Base-by-base conservation (phyloP, 2,888 invertebrate species). In the Eupelmus urozonus region DNA sequence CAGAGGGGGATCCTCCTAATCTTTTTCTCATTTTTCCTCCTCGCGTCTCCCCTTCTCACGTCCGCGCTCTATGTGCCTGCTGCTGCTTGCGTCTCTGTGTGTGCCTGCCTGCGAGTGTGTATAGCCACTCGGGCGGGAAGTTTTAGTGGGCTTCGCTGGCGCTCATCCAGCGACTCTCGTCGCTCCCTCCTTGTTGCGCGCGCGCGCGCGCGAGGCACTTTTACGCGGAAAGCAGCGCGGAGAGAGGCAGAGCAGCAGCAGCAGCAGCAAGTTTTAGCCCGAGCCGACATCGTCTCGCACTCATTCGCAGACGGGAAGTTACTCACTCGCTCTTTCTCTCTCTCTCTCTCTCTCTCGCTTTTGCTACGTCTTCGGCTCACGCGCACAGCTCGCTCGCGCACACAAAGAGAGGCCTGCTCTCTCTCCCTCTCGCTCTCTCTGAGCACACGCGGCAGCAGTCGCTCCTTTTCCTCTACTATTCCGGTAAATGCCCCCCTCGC, bases 131-230 rank as follows among this genome's bases (percentile, higher is more conserved):
- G 53, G 66, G 69, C 60, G 75, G 66, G 60, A 82, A 86, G 86
- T 85, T 86, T 85, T 83, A 85, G 85, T 84, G 65, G 57, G 45
- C 40, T 40, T 40, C 16, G 83, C 84, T 85, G 86, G 85, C 86
- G 86, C 82, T 82, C 84, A 85, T 86, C 86, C 87, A 86, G 85
- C 29, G 20, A 60, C 70, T n/a, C 29, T 25, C 53, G 34, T 66
- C 51, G 57, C 65, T 69, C 29, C 23, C 72, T 53, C 73, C 49
- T 34, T 27, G 11, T 60, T 53, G 18, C 34, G 18, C 51, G 49
- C 27, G 40, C 62, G 23, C 53, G 57, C 45, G 16, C 9, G 34
- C 5, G 2, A 45, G 45, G 45, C 45, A 45, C 27, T 63, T 60
- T 42, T 34, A 9, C 27, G 4, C n/a, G 20, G 53, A 53, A 20